Evolutionary conservation across 2,888 invertebrate species (phyloP).

Genomic region (Ypsolopha sequella): DNA sequence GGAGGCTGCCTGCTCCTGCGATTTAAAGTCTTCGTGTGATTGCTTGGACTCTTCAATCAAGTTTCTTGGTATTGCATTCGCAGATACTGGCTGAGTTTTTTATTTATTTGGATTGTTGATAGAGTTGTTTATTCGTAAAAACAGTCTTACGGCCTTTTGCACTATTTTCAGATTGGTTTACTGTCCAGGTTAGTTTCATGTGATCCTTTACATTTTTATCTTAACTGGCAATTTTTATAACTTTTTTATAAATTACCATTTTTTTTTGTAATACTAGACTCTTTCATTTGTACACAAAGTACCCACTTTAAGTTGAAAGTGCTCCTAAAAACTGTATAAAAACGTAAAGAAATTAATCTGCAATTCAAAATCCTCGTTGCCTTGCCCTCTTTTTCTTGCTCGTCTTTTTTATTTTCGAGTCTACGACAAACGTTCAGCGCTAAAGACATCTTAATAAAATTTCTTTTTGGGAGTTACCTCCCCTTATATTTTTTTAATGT

Average conservation of each 20-base stretch:
- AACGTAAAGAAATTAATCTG: slow-evolving; percentile 53
- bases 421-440: slow-evolving; percentile 18
- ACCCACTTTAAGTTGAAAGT: slow-evolving; percentile 32
- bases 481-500: neutral
- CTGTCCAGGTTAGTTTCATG: too few relatives aligned
- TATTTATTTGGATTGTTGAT: too few relatives aligned
- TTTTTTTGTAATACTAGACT: neutral
- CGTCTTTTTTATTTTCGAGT: slow-evolving; percentile 21
- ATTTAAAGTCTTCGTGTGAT: slow-evolving; percentile 7
- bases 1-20: slow-evolving; percentile 8
- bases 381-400: slow-evolving; percentile 29
- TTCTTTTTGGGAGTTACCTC: neutral
- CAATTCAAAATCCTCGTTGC: slow-evolving; percentile 43
- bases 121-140: too few relatives aligned
- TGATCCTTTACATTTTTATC: too few relatives aligned
- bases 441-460: slow-evolving; percentile 1
- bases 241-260: too few relatives aligned
- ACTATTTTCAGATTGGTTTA: too few relatives aligned
- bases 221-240: too few relatives aligned
- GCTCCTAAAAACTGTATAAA: slow-evolving; percentile 43
- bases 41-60: too few relatives aligned
- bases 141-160: too few relatives aligned
- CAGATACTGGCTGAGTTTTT: too few relatives aligned
- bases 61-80: too few relatives aligned
- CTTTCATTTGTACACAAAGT: neutral